Evolutionary conservation across 2,113 vertebrate species (phyloP).

Genomic region (Taurulus bubalis): DNA sequence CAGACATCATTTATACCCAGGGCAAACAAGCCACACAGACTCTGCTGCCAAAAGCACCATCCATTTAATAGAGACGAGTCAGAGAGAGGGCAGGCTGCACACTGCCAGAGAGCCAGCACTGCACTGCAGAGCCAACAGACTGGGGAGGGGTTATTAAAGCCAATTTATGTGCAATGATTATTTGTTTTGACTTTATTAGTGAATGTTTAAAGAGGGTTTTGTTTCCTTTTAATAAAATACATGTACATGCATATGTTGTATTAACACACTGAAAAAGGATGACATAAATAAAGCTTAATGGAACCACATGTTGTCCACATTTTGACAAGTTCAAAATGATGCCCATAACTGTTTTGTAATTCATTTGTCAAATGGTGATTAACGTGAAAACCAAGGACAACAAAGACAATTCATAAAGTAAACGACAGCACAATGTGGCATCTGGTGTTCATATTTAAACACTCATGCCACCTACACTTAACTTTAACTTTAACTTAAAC

Average conservation of each 20-base stretch:
- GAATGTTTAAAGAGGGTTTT: neutral
- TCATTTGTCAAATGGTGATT: neutral
- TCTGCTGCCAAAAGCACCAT: slow-evolving; percentile 67
- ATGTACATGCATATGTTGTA: neutral
- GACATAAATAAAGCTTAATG: neutral
- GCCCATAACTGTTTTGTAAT: neutral
- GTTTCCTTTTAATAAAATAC: neutral
- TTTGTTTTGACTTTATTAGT: slow-evolving; percentile 11
- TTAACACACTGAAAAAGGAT: neutral
- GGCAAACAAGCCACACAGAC: slow-evolving; percentile 60
- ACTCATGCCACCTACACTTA: no score
- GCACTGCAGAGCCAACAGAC: slow-evolving; percentile 51
- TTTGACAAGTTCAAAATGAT: neutral
- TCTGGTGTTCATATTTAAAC: no score
- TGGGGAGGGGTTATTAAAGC: slow-evolving; percentile 1
- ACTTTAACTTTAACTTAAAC: no score
- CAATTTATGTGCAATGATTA: slow-evolving; percentile 22
- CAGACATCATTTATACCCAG: slow-evolving; percentile 66
- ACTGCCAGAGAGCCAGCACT: slow-evolving; percentile 47
- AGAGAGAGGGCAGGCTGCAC: slow-evolving; percentile 54
- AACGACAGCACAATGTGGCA: neutral
- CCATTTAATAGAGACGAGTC: slow-evolving; percentile 68
- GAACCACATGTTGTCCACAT: neutral
- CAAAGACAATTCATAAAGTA: neutral
- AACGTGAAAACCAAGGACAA: neutral